Percentiles rank a stretch among this genome's conserved stretches.
These are phyloP conservation scores for Pseudococcus longispinus DNA, from an alignment of 2,888 invertebrate species.

Conservation along the genomic window DNA sequence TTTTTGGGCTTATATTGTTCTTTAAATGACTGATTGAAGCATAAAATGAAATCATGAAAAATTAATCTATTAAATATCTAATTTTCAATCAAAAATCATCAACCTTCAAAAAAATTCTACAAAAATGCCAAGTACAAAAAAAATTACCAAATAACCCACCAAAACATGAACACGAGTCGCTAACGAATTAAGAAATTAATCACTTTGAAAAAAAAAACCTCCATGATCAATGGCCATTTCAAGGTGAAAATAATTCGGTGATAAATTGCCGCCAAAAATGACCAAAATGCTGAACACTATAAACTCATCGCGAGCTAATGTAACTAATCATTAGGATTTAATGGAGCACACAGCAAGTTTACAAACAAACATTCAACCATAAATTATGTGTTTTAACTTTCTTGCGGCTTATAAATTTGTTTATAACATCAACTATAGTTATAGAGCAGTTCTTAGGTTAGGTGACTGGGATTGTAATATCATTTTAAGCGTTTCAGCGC, in stretches of 20 bases:
- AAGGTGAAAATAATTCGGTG: neutral
- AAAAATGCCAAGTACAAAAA: neutral
- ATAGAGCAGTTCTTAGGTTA: slow-evolving; percentile 44
- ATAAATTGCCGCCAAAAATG: neutral
- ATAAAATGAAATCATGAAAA: no score
- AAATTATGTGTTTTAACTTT: slow-evolving; percentile 33
- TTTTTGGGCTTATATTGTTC: no score
- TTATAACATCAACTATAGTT: slow-evolving; percentile 41
- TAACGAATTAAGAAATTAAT: neutral
- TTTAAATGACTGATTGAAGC: no score
- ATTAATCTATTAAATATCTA: no score
- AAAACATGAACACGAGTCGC: neutral
- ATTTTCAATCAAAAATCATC: neutral
- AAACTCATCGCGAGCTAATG: slow-evolving; percentile 13
- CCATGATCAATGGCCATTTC: neutral
- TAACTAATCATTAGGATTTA: slow-evolving; percentile 37
- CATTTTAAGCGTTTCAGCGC: slow-evolving; percentile 43
- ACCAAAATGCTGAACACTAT: neutral
- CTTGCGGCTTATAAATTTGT: slow-evolving; percentile 45
- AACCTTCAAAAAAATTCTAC: neutral
- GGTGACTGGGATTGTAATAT: slow-evolving; percentile 51
- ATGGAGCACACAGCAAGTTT: neutral
- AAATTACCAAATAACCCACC: neutral
- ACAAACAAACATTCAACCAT: slow-evolving; percentile 6
- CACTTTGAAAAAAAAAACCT: neutral